Evolutionary conservation across 2,113 vertebrate genomes (phyloP).

Genomic region (Callochromis pleurospilus): DNA sequence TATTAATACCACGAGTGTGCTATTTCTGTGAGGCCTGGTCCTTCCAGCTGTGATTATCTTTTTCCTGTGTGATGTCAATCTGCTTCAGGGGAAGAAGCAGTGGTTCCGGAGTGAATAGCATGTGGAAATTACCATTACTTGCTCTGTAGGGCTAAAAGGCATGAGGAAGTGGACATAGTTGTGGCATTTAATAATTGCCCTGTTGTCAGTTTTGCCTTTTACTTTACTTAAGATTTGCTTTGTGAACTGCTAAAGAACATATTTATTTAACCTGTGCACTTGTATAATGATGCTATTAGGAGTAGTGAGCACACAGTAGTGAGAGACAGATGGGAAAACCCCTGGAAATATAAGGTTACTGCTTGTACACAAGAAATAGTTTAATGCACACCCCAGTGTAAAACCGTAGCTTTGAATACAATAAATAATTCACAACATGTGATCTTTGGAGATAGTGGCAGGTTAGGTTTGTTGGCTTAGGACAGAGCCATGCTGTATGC

Average conservation of each 20-base stretch:
- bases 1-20: conserved; percentile 21
- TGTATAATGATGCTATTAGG: not conserved
- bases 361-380: not conserved
- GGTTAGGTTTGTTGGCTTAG: not conserved
- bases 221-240: not conserved
- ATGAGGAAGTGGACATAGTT: not conserved
- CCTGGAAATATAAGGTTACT: not conserved
- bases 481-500: not conserved
- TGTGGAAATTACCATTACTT: conserved; percentile 21
- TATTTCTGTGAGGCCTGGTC: conserved; percentile 28
- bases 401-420: not conserved
- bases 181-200: not conserved
- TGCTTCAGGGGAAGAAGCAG: conserved; percentile 46
- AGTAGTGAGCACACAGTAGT: not conserved
- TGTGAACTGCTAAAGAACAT: not conserved
- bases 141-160: not conserved
- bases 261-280: not conserved
- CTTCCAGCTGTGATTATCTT: conserved; percentile 47
- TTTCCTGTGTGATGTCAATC: conserved; percentile 65
- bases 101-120: conserved; percentile 32
- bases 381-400: not conserved
- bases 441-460: not conserved
- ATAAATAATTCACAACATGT: not conserved
- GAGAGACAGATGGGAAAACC: not conserved
- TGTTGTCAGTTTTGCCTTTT: not conserved